Conservation (phyloP, 2,113 vertebrate species). For the Mastomys coucha region DNA sequence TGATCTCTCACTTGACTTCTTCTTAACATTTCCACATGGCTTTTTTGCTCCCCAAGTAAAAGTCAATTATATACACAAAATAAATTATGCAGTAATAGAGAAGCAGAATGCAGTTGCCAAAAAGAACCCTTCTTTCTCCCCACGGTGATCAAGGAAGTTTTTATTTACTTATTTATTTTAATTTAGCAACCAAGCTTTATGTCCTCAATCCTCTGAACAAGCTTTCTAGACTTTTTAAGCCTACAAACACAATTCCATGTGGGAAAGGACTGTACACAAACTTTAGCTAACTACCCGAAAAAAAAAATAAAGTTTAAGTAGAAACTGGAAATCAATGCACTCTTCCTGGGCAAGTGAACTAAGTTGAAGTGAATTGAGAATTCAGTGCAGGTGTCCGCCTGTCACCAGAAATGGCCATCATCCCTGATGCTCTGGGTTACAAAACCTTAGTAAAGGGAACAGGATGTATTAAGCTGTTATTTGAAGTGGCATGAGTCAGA, state of each 20-base stretch:
- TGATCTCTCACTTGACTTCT: conserved; percentile 70
- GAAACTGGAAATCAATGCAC: conserved; percentile 67
- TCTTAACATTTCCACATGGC: conserved; percentile 65
- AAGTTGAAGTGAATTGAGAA: conserved; percentile 74
- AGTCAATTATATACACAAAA: conserved; percentile 68
- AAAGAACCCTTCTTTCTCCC: conserved; percentile 37
- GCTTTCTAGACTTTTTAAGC: conserved; percentile 48
- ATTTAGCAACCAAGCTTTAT: conserved; percentile 55
- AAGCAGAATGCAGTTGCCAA: conserved; percentile 51
- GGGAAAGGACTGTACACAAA: conserved; percentile 19
- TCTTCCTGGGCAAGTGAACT: conserved; percentile 54
- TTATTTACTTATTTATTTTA: conserved; percentile 45
- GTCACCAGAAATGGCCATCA: conserved; percentile 78
- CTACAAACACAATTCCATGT: conserved; percentile 28
- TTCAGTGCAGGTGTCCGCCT: conserved; percentile 70
- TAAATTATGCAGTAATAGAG: conserved; percentile 54
- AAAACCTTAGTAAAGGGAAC: conserved; percentile 52
- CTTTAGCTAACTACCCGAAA: conserved; percentile 34
- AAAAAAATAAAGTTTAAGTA: conserved; percentile 45
- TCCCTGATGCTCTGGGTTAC: conserved; percentile 32
- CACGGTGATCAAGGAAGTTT: conserved; percentile 32
- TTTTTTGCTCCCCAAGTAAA: conserved; percentile 71
- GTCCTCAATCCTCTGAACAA: conserved; percentile 13
- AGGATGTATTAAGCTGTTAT: conserved; percentile 73
- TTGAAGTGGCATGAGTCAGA: conserved; percentile 62